Conservation (phyloP, 2,113 vertebrate genomes). For the Carlito syrichta region DNA sequence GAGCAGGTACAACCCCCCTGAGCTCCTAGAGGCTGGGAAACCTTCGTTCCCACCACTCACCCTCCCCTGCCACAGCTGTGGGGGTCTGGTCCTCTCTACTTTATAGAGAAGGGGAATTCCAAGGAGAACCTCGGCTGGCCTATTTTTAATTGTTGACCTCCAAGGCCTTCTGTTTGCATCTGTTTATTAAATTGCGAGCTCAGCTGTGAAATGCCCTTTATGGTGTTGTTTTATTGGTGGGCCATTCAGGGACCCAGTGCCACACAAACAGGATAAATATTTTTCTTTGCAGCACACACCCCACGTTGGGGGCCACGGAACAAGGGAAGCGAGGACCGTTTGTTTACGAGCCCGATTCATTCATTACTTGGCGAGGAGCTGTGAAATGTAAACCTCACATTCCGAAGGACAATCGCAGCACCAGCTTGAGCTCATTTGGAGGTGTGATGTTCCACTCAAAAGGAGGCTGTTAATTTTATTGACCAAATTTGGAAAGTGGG, state of each 20-base stretch:
- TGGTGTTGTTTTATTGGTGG: conserved; percentile 77
- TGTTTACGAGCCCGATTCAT: conserved; percentile 83
- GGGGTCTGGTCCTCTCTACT: conserved; percentile 60
- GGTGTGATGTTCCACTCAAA: conserved; percentile 82
- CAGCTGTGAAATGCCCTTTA: conserved; percentile 85
- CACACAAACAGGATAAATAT: conserved; percentile 82
- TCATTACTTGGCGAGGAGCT: conserved; percentile 83
- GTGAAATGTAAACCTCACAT: conserved; percentile 86
- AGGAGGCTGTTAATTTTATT: conserved; percentile 84
- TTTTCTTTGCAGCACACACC: conserved; percentile 80
- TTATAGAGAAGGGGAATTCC: conserved; percentile 67
- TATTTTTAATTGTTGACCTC: conserved; percentile 81
- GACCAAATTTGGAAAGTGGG: conserved; percentile 80
- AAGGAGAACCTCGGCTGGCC: conserved; percentile 70
- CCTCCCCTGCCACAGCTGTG: conserved; percentile 29
- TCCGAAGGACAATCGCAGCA: conserved; percentile 78
- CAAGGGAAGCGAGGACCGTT: conserved; percentile 78
- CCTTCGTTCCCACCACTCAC: conserved; percentile 14
- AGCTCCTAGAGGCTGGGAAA: neutral
- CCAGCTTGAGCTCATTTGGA: conserved; percentile 84
- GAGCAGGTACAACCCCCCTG: conserved; percentile 24
- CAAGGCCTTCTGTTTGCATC: conserved; percentile 79
- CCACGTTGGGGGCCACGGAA: conserved; percentile 78
- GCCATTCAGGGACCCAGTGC: conserved; percentile 72
- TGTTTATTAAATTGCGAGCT: conserved; percentile 84